Evolutionary conservation across 2,888 invertebrate species (phyloP).

Genomic region (Drosophila paranaensis): DNA sequence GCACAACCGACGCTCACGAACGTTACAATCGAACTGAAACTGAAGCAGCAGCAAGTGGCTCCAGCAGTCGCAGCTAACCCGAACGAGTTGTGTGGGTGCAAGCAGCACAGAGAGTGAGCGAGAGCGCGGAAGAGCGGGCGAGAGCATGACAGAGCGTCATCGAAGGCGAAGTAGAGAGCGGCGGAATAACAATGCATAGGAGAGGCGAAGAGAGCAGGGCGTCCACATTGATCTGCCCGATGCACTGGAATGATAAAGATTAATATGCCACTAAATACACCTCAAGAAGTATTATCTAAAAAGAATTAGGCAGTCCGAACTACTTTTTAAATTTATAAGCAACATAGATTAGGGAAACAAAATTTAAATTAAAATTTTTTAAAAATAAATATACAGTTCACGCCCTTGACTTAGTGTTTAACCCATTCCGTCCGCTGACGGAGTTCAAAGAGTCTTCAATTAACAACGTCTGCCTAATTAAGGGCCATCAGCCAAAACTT

Average conservation of each 20-base stretch:
- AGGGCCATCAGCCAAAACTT: conserved; percentile 10
- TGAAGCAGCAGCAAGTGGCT: conserved; percentile 22
- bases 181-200: not conserved
- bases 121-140: conserved; percentile 3
- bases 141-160: not conserved
- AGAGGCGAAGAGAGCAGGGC: not conserved
- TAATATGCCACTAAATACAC: not conserved
- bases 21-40: conserved; percentile 63
- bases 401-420: conserved; percentile 24
- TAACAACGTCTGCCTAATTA: conserved; percentile 33
- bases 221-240: not conserved
- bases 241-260: not conserved
- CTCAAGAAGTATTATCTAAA: not conserved
- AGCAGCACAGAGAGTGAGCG: not conserved
- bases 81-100: conserved; percentile 37
- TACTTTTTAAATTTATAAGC: not conserved
- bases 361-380: not conserved
- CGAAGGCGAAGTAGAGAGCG: not conserved
- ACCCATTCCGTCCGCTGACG: conserved; percentile 13
- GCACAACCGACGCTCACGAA: conserved; percentile 64
- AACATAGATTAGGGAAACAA: not conserved
- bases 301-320: not conserved
- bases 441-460: conserved; percentile 38
- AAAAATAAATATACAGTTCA: conserved; percentile 1
- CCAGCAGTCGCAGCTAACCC: conserved; percentile 22